Evolutionary conservation across 2,797 vertebrate genomes (phyloP).

Genomic region (Takifugu ocellatus): DNA sequence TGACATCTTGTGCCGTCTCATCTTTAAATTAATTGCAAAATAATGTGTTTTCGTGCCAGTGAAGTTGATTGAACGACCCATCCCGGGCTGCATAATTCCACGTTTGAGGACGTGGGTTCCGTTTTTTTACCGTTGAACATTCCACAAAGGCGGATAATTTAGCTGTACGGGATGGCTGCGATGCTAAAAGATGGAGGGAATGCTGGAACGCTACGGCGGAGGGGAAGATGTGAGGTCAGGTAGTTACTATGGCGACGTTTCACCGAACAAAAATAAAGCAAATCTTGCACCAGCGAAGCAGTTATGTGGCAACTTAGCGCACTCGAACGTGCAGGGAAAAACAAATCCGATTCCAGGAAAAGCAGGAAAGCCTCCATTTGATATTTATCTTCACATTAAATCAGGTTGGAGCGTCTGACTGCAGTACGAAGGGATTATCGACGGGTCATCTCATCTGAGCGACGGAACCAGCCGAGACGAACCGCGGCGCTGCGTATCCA

Average conservation of each 20-base stretch:
- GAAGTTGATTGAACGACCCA: slow-evolving; percentile 15
- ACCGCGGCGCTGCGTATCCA: slow-evolving; percentile 9
- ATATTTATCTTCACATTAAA: slow-evolving; percentile 9
- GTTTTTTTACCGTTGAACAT: background rate
- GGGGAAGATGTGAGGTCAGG: background rate
- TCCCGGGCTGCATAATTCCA: slow-evolving; percentile 13
- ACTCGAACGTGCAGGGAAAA: too few relatives aligned
- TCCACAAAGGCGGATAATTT: background rate
- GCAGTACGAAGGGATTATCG: slow-evolving; percentile 13
- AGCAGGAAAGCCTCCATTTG: background rate
- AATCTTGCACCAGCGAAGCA: background rate
- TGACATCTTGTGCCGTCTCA: slow-evolving; percentile 45
- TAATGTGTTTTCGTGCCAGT: slow-evolving; percentile 41
- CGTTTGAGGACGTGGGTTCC: slow-evolving; percentile 1
- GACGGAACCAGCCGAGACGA: slow-evolving; percentile 15
- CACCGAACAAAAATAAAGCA: background rate
- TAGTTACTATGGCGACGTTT: background rate
- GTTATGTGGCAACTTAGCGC: too few relatives aligned
- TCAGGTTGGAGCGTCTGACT: background rate
- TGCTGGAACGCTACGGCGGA: too few relatives aligned
- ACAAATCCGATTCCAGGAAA: background rate
- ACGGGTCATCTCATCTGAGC: slow-evolving; percentile 29
- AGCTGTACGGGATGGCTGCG: too few relatives aligned
- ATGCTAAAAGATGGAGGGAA: too few relatives aligned
- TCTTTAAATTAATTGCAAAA: slow-evolving; percentile 60